Conservation (phyloP, 2,888 invertebrate species). For the Agrochola litura region DNA sequence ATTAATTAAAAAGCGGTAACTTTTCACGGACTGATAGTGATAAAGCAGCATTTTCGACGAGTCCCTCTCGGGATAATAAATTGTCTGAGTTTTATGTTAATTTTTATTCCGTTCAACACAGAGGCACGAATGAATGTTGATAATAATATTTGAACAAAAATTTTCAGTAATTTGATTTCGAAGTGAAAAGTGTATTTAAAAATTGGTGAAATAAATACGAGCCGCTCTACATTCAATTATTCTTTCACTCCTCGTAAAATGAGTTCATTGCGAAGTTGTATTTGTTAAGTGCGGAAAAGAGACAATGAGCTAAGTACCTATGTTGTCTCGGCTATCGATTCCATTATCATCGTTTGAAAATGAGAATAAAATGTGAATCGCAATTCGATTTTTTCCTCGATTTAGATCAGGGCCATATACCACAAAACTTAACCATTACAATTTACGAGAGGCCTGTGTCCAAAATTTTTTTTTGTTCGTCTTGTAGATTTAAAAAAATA, state of each 20-base stretch:
- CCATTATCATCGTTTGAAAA: neutral
- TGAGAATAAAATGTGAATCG: neutral
- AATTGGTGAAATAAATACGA: slow-evolving; percentile 24
- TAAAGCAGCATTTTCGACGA: slow-evolving; percentile 43
- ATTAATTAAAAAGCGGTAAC: neutral
- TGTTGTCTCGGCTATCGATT: neutral
- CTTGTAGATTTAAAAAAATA: too few species aligned
- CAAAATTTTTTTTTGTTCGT: too few species aligned
- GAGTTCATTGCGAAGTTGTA: neutral
- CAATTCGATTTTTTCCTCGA: neutral
- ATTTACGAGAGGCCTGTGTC: too few species aligned
- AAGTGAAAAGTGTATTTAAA: slow-evolving; percentile 36
- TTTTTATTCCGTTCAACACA: slow-evolving; percentile 54
- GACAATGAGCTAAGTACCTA: neutral
- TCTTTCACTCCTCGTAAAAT: slow-evolving; percentile 15
- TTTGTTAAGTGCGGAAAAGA: neutral
- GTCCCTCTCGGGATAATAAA: slow-evolving; percentile 41
- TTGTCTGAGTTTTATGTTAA: slow-evolving; percentile 49
- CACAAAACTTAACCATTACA: too few species aligned
- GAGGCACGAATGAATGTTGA: slow-evolving; percentile 26
- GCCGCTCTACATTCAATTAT: slow-evolving; percentile 2
- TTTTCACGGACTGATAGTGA: slow-evolving; percentile 6
- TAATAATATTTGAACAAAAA: slow-evolving; percentile 53
- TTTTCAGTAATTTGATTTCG: slow-evolving; percentile 34
- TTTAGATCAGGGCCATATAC: neutral